Evolutionary conservation across 1,140 invertebrate genomes (phyloP), one percentile per base, ranked within the genome.

Genomic region (Globodera ellingtonae): DNA sequence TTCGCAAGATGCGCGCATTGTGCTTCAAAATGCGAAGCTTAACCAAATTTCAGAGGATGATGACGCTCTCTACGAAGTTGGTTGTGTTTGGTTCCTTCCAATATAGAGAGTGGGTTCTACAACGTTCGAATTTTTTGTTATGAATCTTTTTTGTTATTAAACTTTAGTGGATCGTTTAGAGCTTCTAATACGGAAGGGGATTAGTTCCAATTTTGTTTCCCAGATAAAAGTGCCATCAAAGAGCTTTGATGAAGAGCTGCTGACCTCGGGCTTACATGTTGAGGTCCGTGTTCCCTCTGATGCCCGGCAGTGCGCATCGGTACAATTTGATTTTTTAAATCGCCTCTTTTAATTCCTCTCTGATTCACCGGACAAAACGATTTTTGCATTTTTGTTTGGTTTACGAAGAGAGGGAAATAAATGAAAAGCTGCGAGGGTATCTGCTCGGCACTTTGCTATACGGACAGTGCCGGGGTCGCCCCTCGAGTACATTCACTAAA

Each of bases 201-300:
- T 35, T 35, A 35, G 35, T 35, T 24, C 24, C 48, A 56, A 79
- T 59, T 21, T 13, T 71, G 13, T 78, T 81, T 80, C 72, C 59
- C 48, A 81, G 67, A 72, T 80, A 18, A 80, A 81, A 62, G 50
- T 81, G 13, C 79, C 80, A 46, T 35, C 66, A 35, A 50, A 72
- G 13, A 47, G 18, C 6, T 81, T 78, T 62, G 67, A 47, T 71
- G 62, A 62, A 5, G 78, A 80, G 5, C n/a, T 80, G 46, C 24
- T 81, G 35, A 72, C 80, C 50, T 3, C 62, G 35, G 80, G 80
- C 6, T 47, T 81, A 15, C 80, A 81, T 46, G 80, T 81, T 18
- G 79, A 82, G 15, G 80, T 81, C 6, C 80, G 80, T 46, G 72
- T 79, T 47, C 56, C 59, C 13, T 21, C 56, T 47, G 80, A 81